Evolutionary conservation across 2,888 invertebrate species (phyloP), one percentile per base, ranked within the genome.

Genomic region (Saturnia japonica): DNA sequence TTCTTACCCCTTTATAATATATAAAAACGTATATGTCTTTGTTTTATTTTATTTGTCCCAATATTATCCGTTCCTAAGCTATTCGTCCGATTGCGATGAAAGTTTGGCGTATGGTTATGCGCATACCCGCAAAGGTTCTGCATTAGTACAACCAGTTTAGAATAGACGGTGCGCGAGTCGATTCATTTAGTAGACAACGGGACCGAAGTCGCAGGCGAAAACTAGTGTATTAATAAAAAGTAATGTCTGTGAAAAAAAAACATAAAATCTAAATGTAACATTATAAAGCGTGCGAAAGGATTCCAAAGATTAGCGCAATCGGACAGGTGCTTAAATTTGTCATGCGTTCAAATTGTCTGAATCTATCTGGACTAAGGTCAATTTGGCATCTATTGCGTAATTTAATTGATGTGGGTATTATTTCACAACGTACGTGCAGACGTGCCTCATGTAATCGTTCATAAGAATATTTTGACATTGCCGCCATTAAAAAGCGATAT

Each of bases 401-500:
- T 64, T 11, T 19, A 40, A 64, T 19, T 64, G 64, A 64, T 64
- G 64, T 64, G 16, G n/a, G n/a, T n/a, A n/a, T n/a, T 64, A n/a
- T 60, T 60, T 64, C 64, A 64, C 7, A 40, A 64, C 64, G 2
- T n/a, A 64, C 64, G 11, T 7, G 40, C 64, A 40, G 64, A 64
- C 34, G 64, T 64, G 40, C n/a, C 40, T 64, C 64, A 19, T 64
- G 64, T 64, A 64, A 40, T 64, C n/a, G 64, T 64, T 40, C n/a
- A 40, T 64, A 40, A 64, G 64, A 64, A 64, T 64, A 40, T 64
- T 64, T 64, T 40, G 64, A n/a, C 64, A 64, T 64, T 40, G 9
- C 64, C 40, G 40, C 40, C 64, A 64, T 64, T 64, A 64, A 64
- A 64, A 64, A 34, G 11, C 25, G 40, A 64, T 40, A 40, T 57